Evolutionary conservation across 2,888 invertebrate genomes (phyloP).

Genomic region (Drosophila longiperda): DNA sequence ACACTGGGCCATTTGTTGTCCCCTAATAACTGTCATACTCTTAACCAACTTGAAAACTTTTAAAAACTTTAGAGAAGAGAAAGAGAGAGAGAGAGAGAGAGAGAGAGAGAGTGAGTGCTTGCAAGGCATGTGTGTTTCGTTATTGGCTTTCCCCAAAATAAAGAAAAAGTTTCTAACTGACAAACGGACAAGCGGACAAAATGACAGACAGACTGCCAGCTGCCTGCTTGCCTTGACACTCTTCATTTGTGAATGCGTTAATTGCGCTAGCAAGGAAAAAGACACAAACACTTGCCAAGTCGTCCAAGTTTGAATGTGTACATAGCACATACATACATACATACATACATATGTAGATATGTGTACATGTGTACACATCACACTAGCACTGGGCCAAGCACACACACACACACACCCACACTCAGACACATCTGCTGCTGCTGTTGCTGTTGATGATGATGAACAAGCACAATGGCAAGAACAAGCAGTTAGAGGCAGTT

Average conservation of each 20-base stretch:
- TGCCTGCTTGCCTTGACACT: conserved; percentile 74
- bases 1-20: conserved; percentile 34
- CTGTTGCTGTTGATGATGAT: conserved; percentile 63
- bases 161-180: conserved; percentile 43
- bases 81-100: no score
- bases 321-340: conserved; percentile 29
- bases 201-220: conserved; percentile 17
- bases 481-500: conserved; percentile 76
- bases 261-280: conserved; percentile 69
- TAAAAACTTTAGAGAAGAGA: conserved; percentile 31
- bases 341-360: background rate
- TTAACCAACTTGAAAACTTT: conserved; percentile 45
- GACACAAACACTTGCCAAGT: conserved; percentile 41
- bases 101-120: background rate
- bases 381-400: conserved; percentile 18
- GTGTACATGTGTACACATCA: conserved; percentile 46
- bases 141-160: conserved; percentile 46
- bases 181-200: conserved; percentile 31
- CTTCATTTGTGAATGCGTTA: conserved; percentile 80
- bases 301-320: conserved; percentile 31
- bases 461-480: conserved; percentile 76
- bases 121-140: conserved; percentile 14
- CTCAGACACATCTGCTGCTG: background rate
- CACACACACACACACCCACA: background rate
- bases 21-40: conserved; percentile 22